Evolutionary conservation across 1,140 invertebrate species (phyloP).

Genomic region (Aphelinus certus): DNA sequence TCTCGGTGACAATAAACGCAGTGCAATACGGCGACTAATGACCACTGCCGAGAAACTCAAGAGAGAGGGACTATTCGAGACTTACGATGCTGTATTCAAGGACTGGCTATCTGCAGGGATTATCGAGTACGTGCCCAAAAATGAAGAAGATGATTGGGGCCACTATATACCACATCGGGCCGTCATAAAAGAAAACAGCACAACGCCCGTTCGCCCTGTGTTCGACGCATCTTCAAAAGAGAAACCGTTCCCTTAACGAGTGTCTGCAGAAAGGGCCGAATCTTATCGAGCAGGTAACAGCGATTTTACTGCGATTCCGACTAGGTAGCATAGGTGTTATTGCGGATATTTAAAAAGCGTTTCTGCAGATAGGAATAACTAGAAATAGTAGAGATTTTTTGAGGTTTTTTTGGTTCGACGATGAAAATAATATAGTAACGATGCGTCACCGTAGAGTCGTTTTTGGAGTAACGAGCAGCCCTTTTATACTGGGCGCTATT

Average conservation of each 20-base stretch:
- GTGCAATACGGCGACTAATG: neutral
- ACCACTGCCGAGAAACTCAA: neutral
- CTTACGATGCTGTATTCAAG: neutral
- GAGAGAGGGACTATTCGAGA: neutral
- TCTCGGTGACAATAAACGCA: neutral
- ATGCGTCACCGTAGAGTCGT: constrained; percentile 46
- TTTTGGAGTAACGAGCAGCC: no score
- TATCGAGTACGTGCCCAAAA: constrained; percentile 16
- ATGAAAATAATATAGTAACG: constrained; percentile 43
- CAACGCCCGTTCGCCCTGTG: constrained; percentile 4
- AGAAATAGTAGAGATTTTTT: neutral
- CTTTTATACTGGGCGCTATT: constrained; percentile 45
- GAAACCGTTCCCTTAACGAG: constrained; percentile 32
- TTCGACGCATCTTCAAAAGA: constrained; percentile 31
- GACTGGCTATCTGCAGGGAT: constrained; percentile 2
- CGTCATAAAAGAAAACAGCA: constrained; percentile 17
- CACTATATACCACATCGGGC: neutral
- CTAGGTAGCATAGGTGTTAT: constrained; percentile 51
- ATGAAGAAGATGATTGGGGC: neutral
- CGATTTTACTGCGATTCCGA: constrained; percentile 55
- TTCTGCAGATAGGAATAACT: constrained; percentile 56
- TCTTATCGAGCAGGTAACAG: constrained; percentile 55
- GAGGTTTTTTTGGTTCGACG: constrained; percentile 27
- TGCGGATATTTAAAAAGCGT: constrained; percentile 60
- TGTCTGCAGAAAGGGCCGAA: constrained; percentile 49